These are phyloP conservation scores for Ectobius pallidus DNA, from an alignment of 2,888 invertebrate genomes.

Conservation along the genomic window DNA sequence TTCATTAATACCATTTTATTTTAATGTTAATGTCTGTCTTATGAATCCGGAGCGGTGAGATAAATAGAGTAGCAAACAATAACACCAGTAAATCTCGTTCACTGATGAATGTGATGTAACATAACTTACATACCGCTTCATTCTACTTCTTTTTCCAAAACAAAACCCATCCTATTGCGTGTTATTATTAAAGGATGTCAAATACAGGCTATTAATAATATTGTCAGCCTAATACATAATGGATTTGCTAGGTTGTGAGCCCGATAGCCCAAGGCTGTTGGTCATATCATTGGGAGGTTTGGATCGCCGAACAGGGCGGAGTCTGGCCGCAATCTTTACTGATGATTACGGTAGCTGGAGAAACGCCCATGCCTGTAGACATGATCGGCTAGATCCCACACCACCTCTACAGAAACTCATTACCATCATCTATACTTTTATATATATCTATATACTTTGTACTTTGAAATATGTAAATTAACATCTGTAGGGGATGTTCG, in stretches of 20 bases:
- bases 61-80: too few species aligned
- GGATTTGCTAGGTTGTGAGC: background rate
- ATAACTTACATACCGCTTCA: too few species aligned
- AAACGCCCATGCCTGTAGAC: constrained; percentile 15
- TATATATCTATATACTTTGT: background rate
- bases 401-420: background rate
- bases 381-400: background rate
- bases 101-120: too few species aligned
- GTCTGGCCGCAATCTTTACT: background rate
- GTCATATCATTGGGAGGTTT: background rate
- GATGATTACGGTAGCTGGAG: constrained; percentile 2
- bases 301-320: constrained; percentile 3
- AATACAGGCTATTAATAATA: background rate
- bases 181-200: constrained; percentile 6
- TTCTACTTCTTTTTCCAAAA: too few species aligned
- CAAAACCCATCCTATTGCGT: background rate
- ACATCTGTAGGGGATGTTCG: background rate
- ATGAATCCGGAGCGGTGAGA: too few species aligned
- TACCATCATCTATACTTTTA: constrained; percentile 11
- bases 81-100: too few species aligned
- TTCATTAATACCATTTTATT: too few species aligned
- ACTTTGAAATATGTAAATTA: background rate
- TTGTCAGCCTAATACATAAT: constrained; percentile 7
- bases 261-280: background rate
- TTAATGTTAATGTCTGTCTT: too few species aligned